phyloP scores from a whole-genome alignment of 2,797 vertebrate species.

The Glyptemys insculpta region DNA sequence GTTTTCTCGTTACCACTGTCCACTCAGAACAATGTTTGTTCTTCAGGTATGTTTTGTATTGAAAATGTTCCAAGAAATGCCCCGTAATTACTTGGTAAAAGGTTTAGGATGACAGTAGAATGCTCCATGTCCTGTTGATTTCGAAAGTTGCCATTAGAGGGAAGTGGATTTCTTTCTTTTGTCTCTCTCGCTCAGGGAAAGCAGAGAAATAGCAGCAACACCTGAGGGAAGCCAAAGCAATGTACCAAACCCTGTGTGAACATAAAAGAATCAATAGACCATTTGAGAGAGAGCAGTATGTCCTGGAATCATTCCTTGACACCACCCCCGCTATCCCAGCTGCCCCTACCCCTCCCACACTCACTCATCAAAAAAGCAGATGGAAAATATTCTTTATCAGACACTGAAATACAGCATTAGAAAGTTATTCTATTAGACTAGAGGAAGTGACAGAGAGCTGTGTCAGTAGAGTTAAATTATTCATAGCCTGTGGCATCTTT shows the following conservation, averaged over 20 bases:
- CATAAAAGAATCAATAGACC: slow-evolving; percentile 58
- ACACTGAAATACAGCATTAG: slow-evolving; percentile 69
- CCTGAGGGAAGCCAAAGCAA: slow-evolving; percentile 39
- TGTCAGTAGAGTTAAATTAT: slow-evolving; percentile 68
- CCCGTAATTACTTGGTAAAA: background rate
- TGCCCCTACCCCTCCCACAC: slow-evolving; percentile 66
- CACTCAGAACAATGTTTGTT: background rate
- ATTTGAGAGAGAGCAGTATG: slow-evolving; percentile 51
- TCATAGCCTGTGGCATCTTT: slow-evolving; percentile 74
- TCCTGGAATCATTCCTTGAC: slow-evolving; percentile 51
- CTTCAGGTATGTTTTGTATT: background rate
- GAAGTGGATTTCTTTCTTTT: slow-evolving; percentile 6
- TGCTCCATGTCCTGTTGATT: background rate
- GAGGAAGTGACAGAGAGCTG: slow-evolving; percentile 72
- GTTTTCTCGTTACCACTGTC: background rate
- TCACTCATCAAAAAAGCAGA: slow-evolving; percentile 74
- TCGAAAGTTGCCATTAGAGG: background rate
- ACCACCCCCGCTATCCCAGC: slow-evolving; percentile 54
- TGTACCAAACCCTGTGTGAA: slow-evolving; percentile 33
- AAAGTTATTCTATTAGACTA: slow-evolving; percentile 70
- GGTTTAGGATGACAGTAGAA: background rate
- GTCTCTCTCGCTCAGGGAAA: background rate
- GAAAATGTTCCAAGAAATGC: background rate
- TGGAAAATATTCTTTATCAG: slow-evolving; percentile 76
- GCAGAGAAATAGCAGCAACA: slow-evolving; percentile 41